Evolutionary conservation across 2,797 vertebrate genomes (phyloP).

Genomic region (Threskiornis aethiopicus): DNA sequence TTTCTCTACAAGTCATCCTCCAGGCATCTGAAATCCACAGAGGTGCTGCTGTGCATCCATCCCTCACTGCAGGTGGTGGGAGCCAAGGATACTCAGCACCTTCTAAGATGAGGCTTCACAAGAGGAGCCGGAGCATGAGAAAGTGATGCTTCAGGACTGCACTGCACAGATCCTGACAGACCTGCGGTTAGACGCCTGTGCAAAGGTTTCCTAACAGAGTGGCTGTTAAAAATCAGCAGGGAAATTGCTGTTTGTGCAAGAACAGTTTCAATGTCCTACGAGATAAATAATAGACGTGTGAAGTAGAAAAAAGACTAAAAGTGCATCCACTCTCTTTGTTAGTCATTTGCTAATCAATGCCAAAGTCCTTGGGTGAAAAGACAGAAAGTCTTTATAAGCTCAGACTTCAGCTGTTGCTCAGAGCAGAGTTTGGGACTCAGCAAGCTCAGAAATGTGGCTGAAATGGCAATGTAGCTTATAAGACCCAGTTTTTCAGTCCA

Average conservation of each 20-base stretch:
- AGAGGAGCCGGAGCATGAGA: not conserved
- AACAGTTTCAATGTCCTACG: not conserved
- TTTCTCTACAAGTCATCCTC: not conserved
- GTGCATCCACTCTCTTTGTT: not conserved
- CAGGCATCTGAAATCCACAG: not conserved
- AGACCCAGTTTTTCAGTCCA: not conserved
- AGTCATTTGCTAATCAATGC: not conserved
- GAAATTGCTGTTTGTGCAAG: not conserved
- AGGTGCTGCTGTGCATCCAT: not conserved
- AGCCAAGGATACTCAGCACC: not conserved
- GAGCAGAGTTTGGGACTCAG: not conserved
- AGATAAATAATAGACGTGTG: not conserved
- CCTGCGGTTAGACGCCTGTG: not conserved
- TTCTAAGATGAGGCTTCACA: not conserved
- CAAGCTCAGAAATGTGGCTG: not conserved
- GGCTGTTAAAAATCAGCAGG: not conserved
- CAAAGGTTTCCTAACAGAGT: not conserved
- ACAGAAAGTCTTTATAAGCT: not conserved
- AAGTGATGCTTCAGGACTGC: not conserved
- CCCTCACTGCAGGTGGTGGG: not conserved
- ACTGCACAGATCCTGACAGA: not conserved
- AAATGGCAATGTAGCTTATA: not conserved
- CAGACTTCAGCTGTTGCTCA: not conserved
- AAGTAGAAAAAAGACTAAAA: not conserved
- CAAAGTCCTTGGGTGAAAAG: not conserved